A percentile compares a stretch with the other conserved stretches of the same genome.
Conservation (phyloP, 2,888 invertebrate genomes). For the Tiliacea aurago region DNA sequence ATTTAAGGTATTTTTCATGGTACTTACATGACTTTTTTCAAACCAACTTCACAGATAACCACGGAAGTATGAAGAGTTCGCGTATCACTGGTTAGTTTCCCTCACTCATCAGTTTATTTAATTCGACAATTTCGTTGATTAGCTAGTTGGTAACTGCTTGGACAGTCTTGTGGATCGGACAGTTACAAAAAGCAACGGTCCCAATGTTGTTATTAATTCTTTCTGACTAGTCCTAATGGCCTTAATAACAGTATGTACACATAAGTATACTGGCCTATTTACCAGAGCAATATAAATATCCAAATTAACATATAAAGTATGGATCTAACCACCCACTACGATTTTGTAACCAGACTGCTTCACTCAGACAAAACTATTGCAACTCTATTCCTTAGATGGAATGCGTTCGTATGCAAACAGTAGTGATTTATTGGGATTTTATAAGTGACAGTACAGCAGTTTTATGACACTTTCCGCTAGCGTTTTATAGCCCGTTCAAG, state of each 20-base stretch:
- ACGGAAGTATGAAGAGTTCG: not conserved
- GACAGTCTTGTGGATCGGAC: not conserved
- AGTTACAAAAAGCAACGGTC: not conserved
- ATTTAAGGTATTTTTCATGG: not conserved
- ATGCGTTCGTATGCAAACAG: not conserved
- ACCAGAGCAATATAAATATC: slow-evolving; percentile 29
- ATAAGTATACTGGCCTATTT: slow-evolving; percentile 29
- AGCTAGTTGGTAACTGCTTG: not conserved
- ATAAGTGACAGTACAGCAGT: not conserved
- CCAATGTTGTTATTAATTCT: not conserved
- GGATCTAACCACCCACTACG: slow-evolving; percentile 23
- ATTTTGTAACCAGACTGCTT: slow-evolving; percentile 32
- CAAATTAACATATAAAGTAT: slow-evolving; percentile 46
- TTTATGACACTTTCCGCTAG: not conserved
- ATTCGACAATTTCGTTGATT: not conserved
- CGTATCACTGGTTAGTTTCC: not conserved
- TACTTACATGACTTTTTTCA: not conserved
- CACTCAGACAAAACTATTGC: slow-evolving; percentile 7
- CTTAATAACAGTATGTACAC: slow-evolving; percentile 25
- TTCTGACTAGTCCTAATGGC: slow-evolving; percentile 1
- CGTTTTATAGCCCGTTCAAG: slow-evolving; percentile 13
- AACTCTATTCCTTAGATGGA: not conserved
- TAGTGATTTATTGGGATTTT: not conserved
- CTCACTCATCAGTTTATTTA: not conserved
- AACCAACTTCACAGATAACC: not conserved